A percentile compares a stretch with the other conserved stretches of the same genome.
phyloP scores from a whole-genome alignment of 2,888 invertebrate genomes.

The Nycteola revayana region DNA sequence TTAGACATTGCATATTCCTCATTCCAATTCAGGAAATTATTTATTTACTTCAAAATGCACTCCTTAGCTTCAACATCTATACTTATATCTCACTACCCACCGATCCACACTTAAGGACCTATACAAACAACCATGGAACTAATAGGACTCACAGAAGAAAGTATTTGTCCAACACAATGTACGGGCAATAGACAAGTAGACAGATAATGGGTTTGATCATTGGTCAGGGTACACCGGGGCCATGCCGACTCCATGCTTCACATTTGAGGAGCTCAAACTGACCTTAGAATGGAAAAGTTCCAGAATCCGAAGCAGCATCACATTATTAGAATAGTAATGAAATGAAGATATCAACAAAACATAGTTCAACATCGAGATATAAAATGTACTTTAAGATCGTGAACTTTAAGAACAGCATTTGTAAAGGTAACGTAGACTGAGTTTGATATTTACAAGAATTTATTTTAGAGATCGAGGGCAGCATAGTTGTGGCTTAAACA shows the following conservation, averaged over 20 bases:
- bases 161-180: no score
- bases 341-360: no score
- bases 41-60: no score
- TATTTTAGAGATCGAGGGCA: constrained; percentile 21
- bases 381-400: constrained; percentile 29
- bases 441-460: constrained; percentile 20
- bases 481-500: constrained; percentile 1
- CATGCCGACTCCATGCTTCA: constrained; percentile 76
- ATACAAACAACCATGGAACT: constrained; percentile 29
- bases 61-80: no score
- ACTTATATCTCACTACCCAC: constrained; percentile 29
- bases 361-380: no score
- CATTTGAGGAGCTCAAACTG: constrained; percentile 59
- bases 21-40: no score
- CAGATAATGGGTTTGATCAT: no score
- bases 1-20: no score
- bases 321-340: constrained; percentile 72
- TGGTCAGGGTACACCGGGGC: constrained; percentile 55
- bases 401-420: constrained; percentile 19
- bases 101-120: constrained; percentile 15
- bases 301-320: constrained; percentile 79
- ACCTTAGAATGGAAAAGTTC: constrained; percentile 76
- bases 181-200: no score
- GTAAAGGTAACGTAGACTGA: constrained; percentile 11
- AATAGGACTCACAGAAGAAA: constrained; percentile 5